Base-by-base conservation (phyloP, 2,113 vertebrate genomes). In the Chaetorhynchus papuensis region DNA sequence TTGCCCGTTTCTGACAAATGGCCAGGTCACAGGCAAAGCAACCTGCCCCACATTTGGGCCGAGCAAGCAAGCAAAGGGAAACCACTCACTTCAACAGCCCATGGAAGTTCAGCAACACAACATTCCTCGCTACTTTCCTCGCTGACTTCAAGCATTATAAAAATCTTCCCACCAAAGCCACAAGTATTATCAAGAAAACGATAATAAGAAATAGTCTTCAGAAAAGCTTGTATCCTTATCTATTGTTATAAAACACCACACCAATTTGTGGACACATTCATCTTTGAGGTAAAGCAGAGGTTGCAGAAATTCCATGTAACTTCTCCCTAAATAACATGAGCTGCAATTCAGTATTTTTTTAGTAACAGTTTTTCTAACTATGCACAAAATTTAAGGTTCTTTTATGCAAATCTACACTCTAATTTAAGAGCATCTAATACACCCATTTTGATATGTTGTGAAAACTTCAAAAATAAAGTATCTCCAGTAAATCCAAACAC, bases 111-210 rank as follows among this genome's bases (percentile, higher is more conserved):
- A 28, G 42, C 54, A 49, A 44, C 72, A 33, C 18, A 52, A 47
- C 13, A 0, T 28, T 68, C 83, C 64, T 82, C 63, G 42, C 71
- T 7, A 8, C 30, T 16, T 37, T 61, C 33, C 52, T 50, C 44
- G 54, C 24, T 33, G 17, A 45, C 37, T 79, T 53, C 47, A n/a
- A 77, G 47, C 42, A 33, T 54, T 89, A 47, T 10, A 31, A 89
- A 75, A 68, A 53, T 42, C 75, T 89, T 94, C 63, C 64, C 63
- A 93, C 49, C 50, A 87, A 89, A 95, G 56, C 78, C 91, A 47
- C 65, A 70, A 81, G 12, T 44, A 89, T 31, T 61, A 75, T 75
- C 88, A 95, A 91, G 64, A 42, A 56, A 91, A 97, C 95, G 91
- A 54, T 27, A 80, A 15, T 68, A 69, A 87, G n/a, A 65, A 90